Evolutionary conservation across 2,797 vertebrate species (phyloP).

Genomic region (Rhynchotus rufescens): DNA sequence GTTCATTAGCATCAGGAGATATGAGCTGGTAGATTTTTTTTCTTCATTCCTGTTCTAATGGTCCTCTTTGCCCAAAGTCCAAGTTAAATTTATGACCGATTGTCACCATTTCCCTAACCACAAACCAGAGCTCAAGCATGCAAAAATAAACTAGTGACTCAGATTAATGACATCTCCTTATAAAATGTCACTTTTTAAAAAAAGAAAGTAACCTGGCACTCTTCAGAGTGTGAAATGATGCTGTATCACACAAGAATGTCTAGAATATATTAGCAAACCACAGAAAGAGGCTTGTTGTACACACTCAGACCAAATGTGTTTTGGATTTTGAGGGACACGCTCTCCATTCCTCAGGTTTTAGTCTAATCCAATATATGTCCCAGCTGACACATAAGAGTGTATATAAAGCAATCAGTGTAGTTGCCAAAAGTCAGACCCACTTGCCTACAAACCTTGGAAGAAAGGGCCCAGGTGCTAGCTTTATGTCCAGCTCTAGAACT

Average conservation of each 20-base stretch:
- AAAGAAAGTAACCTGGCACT: conserved; percentile 62
- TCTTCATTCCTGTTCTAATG: conserved; percentile 55
- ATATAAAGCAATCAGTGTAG: not conserved
- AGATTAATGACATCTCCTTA: conserved; percentile 57
- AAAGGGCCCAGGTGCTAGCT: not conserved
- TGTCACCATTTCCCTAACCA: conserved; percentile 58
- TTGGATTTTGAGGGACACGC: conserved; percentile 12
- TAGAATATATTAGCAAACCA: conserved; percentile 65
- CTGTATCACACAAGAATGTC: conserved; percentile 64
- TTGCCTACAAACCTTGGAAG: not conserved
- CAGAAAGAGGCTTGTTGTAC: conserved; percentile 61
- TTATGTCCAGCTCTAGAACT: not conserved
- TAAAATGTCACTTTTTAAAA: conserved; percentile 62
- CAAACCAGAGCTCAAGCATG: conserved; percentile 49
- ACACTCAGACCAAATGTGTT: conserved; percentile 34
- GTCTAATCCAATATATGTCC: not conserved
- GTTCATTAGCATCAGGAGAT: conserved; percentile 31
- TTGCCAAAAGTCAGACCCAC: not conserved
- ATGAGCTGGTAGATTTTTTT: conserved; percentile 7
- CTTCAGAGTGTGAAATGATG: conserved; percentile 41
- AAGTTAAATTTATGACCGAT: conserved; percentile 63
- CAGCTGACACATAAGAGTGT: not conserved
- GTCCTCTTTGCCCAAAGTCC: conserved; percentile 40
- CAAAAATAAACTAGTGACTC: conserved; percentile 60
- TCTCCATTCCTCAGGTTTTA: conserved; percentile 35